Percentiles rank a stretch among this genome's conserved stretches.
Conservation (phyloP, 2,113 vertebrate genomes). For the Catagonus wagneri region DNA sequence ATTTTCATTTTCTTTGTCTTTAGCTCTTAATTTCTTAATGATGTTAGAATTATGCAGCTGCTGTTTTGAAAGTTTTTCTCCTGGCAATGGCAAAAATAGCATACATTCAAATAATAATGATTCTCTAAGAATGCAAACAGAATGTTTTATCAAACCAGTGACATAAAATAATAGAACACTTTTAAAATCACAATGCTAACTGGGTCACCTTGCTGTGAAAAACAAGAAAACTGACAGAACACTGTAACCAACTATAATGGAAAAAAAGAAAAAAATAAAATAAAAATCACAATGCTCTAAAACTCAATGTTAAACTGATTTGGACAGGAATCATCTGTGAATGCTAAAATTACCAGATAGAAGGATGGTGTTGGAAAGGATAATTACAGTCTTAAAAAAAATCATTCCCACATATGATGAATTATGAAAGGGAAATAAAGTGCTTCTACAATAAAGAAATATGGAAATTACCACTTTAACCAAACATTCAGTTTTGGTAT, state of each 20-base stretch:
- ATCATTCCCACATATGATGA: background rate
- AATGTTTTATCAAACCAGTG: slow-evolving; percentile 24
- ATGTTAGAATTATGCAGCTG: slow-evolving; percentile 98
- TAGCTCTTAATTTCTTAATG: slow-evolving; percentile 97
- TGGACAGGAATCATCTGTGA: slow-evolving; percentile 13
- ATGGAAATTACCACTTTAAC: background rate
- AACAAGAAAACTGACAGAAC: no score
- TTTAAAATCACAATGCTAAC: background rate
- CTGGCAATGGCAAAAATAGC: slow-evolving; percentile 84
- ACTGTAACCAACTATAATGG: no score
- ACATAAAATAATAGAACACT: slow-evolving; percentile 2
- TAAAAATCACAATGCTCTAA: background rate
- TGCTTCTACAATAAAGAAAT: slow-evolving; percentile 5
- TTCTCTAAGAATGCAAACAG: background rate
- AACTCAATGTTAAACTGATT: slow-evolving; percentile 9
- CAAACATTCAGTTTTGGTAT: background rate
- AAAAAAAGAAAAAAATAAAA: no score
- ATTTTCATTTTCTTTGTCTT: slow-evolving; percentile 96
- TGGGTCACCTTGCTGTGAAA: no score
- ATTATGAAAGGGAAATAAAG: background rate
- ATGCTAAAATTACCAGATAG: background rate
- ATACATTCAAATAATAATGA: slow-evolving; percentile 41
- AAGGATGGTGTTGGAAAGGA: background rate
- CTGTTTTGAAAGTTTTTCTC: slow-evolving; percentile 99
- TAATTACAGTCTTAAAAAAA: slow-evolving; percentile 4